These are phyloP conservation scores for Pelosia muscerda DNA, from an alignment of 2,888 invertebrate species.

Conservation along the genomic window DNA sequence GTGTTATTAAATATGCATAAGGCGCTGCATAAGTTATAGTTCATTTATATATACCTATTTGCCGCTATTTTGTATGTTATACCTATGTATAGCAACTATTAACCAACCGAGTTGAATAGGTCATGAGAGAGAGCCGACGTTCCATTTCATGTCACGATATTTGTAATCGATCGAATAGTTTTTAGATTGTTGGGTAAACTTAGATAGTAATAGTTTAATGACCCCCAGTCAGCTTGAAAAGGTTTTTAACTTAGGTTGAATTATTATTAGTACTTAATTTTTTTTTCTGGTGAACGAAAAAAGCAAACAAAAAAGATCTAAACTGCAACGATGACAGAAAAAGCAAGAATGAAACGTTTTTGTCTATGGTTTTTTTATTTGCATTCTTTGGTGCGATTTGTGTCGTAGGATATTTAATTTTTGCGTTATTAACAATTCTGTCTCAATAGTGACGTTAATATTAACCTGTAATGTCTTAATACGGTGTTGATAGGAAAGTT, in stretches of 20 bases:
- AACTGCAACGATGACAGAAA: conserved; percentile 5
- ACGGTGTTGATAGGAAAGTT: conserved; percentile 16
- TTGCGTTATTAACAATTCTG: conserved; percentile 3
- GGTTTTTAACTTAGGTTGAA: not conserved
- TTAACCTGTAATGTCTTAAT: not conserved
- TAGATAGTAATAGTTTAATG: conserved; percentile 13
- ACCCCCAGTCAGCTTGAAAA: conserved; percentile 12
- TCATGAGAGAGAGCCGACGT: conserved; percentile 59
- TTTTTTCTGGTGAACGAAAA: not conserved
- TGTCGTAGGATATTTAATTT: conserved; percentile 25
- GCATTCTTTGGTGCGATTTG: conserved; percentile 48
- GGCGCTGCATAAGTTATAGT: conserved; percentile 64
- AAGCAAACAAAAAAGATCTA: too few species aligned
- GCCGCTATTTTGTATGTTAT: conserved; percentile 81
- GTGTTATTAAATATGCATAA: conserved; percentile 56
- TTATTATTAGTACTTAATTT: not conserved
- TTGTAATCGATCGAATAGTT: conserved; percentile 40
- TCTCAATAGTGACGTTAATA: not conserved
- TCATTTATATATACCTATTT: conserved; percentile 77
- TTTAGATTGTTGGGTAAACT: not conserved
- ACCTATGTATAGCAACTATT: conserved; percentile 68
- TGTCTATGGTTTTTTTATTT: conserved; percentile 77
- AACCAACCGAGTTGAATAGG: conserved; percentile 71
- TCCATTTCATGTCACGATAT: conserved; percentile 63
- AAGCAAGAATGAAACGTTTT: conserved; percentile 60